Percentiles rank a stretch among this genome's conserved stretches.
Evolutionary conservation across 2,113 vertebrate genomes (phyloP).

Genomic region (Podilymbus podiceps): DNA sequence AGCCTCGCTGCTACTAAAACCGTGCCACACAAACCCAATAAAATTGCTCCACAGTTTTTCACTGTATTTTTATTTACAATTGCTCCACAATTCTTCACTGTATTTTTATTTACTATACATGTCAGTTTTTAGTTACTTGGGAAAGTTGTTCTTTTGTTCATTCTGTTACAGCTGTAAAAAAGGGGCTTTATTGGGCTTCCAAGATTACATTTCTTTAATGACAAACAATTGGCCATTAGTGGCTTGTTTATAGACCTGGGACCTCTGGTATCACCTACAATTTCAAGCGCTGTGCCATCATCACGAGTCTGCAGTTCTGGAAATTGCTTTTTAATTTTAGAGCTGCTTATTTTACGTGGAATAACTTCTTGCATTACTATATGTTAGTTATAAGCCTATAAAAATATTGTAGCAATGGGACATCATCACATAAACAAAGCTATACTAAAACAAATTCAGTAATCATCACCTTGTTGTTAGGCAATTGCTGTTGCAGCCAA

Average conservation of each 20-base stretch:
- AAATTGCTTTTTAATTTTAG: neutral
- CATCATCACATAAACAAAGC: neutral
- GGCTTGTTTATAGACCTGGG: neutral
- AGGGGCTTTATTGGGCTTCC: neutral
- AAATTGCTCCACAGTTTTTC: neutral
- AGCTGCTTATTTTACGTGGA: neutral
- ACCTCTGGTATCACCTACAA: neutral
- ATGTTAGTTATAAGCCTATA: neutral
- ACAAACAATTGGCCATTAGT: neutral
- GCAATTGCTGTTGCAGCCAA: neutral
- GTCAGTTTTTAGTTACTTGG: neutral
- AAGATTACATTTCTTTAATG: neutral
- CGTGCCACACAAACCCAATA: too few species aligned
- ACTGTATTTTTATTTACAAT: neutral
- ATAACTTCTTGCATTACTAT: neutral
- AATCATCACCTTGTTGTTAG: neutral
- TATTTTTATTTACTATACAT: neutral
- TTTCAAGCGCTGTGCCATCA: neutral
- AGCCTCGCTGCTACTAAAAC: too few species aligned
- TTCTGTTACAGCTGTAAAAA: neutral
- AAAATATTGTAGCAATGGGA: neutral
- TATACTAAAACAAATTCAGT: neutral
- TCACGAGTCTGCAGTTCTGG: neutral
- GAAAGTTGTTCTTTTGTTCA: neutral
- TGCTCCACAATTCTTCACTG: neutral